Evolutionary conservation across 2,797 vertebrate species (phyloP).

Genomic region (Halcyon leucocephala): DNA sequence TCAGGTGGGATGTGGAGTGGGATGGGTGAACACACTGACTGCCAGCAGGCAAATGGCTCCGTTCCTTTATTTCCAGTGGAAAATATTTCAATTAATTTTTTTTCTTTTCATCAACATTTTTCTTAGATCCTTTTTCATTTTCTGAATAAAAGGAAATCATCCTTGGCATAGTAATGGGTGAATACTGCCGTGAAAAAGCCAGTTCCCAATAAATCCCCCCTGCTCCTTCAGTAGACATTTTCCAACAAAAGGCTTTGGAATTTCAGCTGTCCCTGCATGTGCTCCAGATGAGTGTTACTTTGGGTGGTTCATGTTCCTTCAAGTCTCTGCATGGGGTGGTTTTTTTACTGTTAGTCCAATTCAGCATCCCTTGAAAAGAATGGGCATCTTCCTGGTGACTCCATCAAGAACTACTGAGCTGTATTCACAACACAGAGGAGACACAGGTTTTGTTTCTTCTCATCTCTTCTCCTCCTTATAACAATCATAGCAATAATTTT

Average conservation of each 20-base stretch:
- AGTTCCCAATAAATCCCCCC: constrained; percentile 4
- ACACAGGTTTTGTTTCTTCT: not conserved
- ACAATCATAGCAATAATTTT: not conserved
- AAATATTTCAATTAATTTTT: constrained; percentile 34
- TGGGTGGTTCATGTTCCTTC: not conserved
- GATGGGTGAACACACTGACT: not conserved
- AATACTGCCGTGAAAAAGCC: constrained; percentile 17
- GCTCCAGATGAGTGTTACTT: constrained; percentile 41
- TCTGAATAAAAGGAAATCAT: constrained; percentile 46
- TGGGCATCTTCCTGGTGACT: not conserved
- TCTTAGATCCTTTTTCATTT: constrained; percentile 42
- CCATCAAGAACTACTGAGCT: not conserved
- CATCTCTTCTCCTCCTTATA: not conserved
- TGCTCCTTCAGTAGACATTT: constrained; percentile 29
- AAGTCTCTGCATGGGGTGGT: not conserved
- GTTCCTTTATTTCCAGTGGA: constrained; percentile 52
- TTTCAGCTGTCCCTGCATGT: not conserved
- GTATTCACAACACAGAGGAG: not conserved
- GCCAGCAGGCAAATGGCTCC: constrained; percentile 51
- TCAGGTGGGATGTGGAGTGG: constrained; percentile 35
- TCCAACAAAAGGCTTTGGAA: constrained; percentile 50
- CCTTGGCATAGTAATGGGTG: constrained; percentile 10
- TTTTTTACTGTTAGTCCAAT: not conserved
- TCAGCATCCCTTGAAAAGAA: not conserved
- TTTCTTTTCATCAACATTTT: constrained; percentile 25